These are phyloP conservation scores for Cochlearius cochlearius DNA, from an alignment of 2,113 vertebrate genomes.

Conservation along the genomic window DNA sequence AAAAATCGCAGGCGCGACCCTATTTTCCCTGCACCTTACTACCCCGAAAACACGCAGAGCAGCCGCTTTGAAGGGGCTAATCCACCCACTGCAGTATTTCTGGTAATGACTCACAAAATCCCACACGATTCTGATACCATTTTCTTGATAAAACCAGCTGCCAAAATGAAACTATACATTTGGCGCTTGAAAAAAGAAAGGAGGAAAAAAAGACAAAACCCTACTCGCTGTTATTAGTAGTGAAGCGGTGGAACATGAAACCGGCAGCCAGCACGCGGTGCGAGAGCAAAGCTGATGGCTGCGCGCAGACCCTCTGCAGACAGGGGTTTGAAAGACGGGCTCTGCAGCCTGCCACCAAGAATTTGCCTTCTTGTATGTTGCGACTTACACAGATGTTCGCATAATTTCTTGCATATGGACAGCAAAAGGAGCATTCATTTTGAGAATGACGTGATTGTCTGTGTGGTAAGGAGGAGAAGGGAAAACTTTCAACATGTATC, in stretches of 20 bases:
- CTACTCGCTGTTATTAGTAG: background rate
- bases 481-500: slow-evolving; percentile 20
- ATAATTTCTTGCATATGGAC: slow-evolving; percentile 65
- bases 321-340: slow-evolving; percentile 38
- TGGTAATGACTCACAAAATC: slow-evolving; percentile 28
- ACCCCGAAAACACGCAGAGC: background rate
- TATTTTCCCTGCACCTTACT: slow-evolving; percentile 1
- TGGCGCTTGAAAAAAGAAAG: background rate
- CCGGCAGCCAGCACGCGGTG: background rate
- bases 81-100: slow-evolving; percentile 7
- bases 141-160: slow-evolving; percentile 23
- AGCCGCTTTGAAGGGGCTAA: background rate
- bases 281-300: slow-evolving; percentile 6
- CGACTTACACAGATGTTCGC: slow-evolving; percentile 57
- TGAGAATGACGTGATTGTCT: slow-evolving; percentile 51
- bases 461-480: background rate
- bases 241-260: background rate
- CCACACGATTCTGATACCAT: background rate
- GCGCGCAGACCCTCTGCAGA: slow-evolving; percentile 15
- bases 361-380: slow-evolving; percentile 48
- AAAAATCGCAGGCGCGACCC: background rate
- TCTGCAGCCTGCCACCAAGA: slow-evolving; percentile 63
- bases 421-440: slow-evolving; percentile 61
- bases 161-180: slow-evolving; percentile 12
- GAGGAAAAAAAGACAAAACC: background rate